A percentile compares a stretch with the other conserved stretches of the same genome.
Evolutionary conservation across 2,113 vertebrate species (phyloP).

Genomic region (Myiozetetes cayanensis): DNA sequence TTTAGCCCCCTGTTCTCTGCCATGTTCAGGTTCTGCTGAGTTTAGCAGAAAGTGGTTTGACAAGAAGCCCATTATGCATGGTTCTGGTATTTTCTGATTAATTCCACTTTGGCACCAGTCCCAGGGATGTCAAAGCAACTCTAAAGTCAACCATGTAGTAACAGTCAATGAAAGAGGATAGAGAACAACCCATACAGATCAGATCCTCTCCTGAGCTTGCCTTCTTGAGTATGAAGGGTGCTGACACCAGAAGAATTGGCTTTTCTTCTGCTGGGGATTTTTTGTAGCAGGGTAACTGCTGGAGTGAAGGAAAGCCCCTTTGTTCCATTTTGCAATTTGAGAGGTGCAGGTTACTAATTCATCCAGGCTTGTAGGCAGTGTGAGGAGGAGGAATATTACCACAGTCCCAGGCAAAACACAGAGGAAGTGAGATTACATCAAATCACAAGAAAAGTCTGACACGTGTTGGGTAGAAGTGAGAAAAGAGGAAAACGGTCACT

Average conservation of each 20-base stretch:
- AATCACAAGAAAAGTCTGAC: not conserved
- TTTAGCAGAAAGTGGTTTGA: constrained; percentile 14
- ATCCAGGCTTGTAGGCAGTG: not conserved
- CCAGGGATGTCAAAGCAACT: not conserved
- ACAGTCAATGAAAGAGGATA: not conserved
- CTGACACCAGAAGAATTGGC: not conserved
- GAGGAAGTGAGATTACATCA: not conserved
- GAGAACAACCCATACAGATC: not conserved
- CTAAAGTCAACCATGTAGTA: not conserved
- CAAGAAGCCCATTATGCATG: not conserved
- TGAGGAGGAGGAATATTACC: not conserved
- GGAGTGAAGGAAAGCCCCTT: not conserved
- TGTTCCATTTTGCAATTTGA: not conserved
- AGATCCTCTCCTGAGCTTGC: not conserved
- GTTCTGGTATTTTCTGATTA: constrained; percentile 26
- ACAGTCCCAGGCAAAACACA: not conserved
- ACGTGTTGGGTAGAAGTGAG: not conserved
- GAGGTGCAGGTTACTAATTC: not conserved
- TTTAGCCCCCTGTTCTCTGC: not conserved
- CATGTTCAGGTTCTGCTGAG: constrained; percentile 34
- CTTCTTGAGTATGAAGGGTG: not conserved
- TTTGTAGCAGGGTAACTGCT: not conserved
- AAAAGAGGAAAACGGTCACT: not conserved
- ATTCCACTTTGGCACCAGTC: not conserved
- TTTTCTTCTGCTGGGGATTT: not conserved